Evolutionary conservation across 2,113 vertebrate species (phyloP).

Genomic region (Pica pica): DNA sequence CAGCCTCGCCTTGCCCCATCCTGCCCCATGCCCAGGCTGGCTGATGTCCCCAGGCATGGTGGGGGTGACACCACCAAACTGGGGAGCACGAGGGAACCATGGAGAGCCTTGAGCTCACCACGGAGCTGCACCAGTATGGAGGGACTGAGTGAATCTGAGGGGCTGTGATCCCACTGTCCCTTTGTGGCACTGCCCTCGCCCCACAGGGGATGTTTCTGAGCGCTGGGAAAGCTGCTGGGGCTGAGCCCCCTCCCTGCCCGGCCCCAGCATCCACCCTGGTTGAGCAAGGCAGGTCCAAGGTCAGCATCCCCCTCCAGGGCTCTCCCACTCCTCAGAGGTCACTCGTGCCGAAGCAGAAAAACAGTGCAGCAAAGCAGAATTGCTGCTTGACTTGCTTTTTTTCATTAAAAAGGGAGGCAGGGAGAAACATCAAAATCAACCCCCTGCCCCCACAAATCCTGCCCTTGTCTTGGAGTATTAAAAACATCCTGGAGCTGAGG

Average conservation of each 20-base stretch:
- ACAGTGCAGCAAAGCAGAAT: not conserved
- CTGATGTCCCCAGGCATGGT: not conserved
- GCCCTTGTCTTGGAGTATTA: not conserved
- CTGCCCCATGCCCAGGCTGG: not conserved
- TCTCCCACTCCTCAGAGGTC: not conserved
- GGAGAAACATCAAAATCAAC: not conserved
- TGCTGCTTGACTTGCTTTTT: not conserved
- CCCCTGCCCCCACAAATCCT: not conserved
- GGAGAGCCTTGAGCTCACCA: not conserved
- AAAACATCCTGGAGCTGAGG: constrained; percentile 23
- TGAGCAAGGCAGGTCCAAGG: not conserved
- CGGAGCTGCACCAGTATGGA: not conserved
- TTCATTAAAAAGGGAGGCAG: not conserved
- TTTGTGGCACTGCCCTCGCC: not conserved
- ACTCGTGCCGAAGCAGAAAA: not conserved
- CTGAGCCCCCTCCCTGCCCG: not conserved
- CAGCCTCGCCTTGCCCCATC: not conserved
- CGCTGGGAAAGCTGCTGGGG: not conserved
- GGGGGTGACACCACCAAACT: not conserved
- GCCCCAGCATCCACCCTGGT: not conserved
- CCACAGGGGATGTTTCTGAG: not conserved
- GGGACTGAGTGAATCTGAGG: not conserved
- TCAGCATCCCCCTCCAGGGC: not conserved
- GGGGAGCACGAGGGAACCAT: not conserved
- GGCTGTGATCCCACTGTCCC: not conserved